Evolutionary conservation across 2,797 vertebrate species (phyloP), one percentile per base, ranked within the genome.

Genomic region (Scomberomorus guttatus): DNA sequence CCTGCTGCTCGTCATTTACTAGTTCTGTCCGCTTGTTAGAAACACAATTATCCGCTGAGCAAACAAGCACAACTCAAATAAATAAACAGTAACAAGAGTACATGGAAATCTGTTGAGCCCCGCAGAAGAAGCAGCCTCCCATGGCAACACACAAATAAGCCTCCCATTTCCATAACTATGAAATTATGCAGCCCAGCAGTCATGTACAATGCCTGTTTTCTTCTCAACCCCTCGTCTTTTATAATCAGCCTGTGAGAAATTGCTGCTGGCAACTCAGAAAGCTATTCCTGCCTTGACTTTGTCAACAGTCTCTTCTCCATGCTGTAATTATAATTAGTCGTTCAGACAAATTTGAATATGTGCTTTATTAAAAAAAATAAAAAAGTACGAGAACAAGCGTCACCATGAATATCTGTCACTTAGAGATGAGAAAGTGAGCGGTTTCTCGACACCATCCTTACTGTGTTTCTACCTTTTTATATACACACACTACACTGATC

Each of bases 111-210:
- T 74, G 59, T 67, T 75, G 82, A 69, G 75, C 20, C 56, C 37
- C 14, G 70, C 50, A 78, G 71, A 70, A n/a, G 70, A 75, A 66
- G 63, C 44, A 48, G 52, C 61, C 71, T 82, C 67, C 76, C 69
- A 72, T 84, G 54, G 66, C 63, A 85, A 88, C 72, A 71, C 56
- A 80, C 64, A 86, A 82, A 86, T 72, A 82, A 86, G 56, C 69
- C 42, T 72, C 78, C 65, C 22, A 37, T 72, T 67, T 80, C 68
- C 3, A 71, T 59, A 76, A 80, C 77, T 85, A 84, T 79, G 82
- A 86, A 83, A 93, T 92, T 82, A 92, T 72, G 71, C 85, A 92
- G 78, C 76, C 81, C 82, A 91, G 81, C 82, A 81, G 84, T 86
- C 87, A 59, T 29, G 73, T 65, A 92, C 87, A 92, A 89, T 72